These are phyloP conservation scores for Caenorhabditis macrosperma DNA, from an alignment of 2,888 invertebrate genomes.

Conservation along the genomic window DNA sequence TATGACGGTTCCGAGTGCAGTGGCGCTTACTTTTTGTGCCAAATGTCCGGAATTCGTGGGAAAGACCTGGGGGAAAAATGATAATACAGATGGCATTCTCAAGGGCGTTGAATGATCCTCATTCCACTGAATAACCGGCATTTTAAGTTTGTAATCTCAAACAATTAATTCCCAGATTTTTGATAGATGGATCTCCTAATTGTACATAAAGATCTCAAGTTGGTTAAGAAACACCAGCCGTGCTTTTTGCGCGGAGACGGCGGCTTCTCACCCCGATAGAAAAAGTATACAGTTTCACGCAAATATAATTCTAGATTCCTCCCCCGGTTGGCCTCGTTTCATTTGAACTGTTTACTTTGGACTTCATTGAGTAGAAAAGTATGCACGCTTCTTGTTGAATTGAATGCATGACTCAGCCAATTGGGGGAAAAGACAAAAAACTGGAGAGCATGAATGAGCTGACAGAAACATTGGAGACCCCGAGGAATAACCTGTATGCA, in stretches of 20 bases:
- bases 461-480: not conserved
- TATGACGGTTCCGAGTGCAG: slow-evolving; percentile 5
- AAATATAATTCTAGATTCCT: slow-evolving; percentile 55
- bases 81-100: not conserved
- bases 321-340: slow-evolving; percentile 30
- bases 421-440: not conserved
- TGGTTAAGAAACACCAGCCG: slow-evolving; percentile 6
- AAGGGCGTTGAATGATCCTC: no score
- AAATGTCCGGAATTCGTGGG: slow-evolving; percentile 6
- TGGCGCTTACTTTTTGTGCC: not conserved
- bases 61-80: not conserved
- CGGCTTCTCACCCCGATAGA: slow-evolving; percentile 13
- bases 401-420: slow-evolving; percentile 6
- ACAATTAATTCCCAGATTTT: no score
- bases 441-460: no score
- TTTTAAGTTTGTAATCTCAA: no score
- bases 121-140: no score
- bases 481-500: not conserved
- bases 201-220: not conserved
- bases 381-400: slow-evolving; percentile 1
- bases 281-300: slow-evolving; percentile 62
- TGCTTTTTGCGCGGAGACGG: slow-evolving; percentile 13
- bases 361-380: slow-evolving; percentile 26
- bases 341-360: slow-evolving; percentile 46
- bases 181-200: no score